phyloP scores from a whole-genome alignment of 2,888 invertebrate species.

The Lasioglossum figueresi region DNA sequence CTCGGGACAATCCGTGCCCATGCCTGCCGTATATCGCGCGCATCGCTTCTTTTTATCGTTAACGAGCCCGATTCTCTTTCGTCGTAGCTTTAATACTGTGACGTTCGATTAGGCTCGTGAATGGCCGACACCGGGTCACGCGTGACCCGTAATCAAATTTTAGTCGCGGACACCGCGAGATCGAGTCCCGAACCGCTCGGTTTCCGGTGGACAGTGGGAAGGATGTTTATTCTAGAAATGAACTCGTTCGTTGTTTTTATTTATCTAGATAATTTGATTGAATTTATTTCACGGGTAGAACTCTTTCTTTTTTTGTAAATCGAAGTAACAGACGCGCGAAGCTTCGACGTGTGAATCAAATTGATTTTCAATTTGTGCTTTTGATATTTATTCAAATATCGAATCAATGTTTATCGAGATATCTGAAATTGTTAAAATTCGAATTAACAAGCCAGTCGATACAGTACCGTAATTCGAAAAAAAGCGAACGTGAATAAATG shows the following conservation, averaged over 20 bases:
- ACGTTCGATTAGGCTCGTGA: slow-evolving; percentile 30
- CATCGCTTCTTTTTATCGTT: slow-evolving; percentile 45
- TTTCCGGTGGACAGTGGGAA: not conserved
- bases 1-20: not conserved
- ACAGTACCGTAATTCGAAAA: not conserved
- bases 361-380: not conserved
- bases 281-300: not conserved
- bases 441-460: not conserved
- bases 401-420: too few relatives aligned
- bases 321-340: not conserved
- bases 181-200: not conserved
- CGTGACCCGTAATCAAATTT: not conserved
- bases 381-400: not conserved
- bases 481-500: not conserved
- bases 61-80: not conserved
- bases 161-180: not conserved
- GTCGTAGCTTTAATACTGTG: slow-evolving; percentile 37
- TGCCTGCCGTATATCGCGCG: not conserved
- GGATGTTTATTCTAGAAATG: not conserved
- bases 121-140: slow-evolving; percentile 3
- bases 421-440: not conserved
- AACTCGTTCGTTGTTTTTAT: slow-evolving; percentile 6
- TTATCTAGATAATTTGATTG: slow-evolving; percentile 11
- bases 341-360: not conserved
- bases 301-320: not conserved